Evolutionary conservation across 1,140 invertebrate species (phyloP).

Genomic region (Thaumatotibia leucotreta): DNA sequence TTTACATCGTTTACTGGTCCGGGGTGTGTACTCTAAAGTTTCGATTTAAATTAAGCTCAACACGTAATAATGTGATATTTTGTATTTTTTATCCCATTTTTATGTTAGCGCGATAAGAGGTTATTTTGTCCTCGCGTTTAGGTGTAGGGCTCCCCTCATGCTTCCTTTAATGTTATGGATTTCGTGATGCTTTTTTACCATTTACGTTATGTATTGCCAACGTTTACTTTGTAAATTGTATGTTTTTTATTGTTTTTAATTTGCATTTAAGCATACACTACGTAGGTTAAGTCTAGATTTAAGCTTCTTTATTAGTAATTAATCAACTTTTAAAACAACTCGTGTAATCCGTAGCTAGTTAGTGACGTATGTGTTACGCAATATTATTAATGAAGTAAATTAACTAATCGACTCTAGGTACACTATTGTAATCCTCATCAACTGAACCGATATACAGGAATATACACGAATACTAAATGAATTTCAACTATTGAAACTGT

Average conservation of each 20-base stretch:
- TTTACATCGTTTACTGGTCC: conserved; percentile 30
- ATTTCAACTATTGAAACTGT: conserved; percentile 16
- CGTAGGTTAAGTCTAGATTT: conserved; percentile 54
- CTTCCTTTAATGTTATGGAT: conserved; percentile 69
- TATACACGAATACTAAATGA: conserved; percentile 29
- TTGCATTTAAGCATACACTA: conserved; percentile 61
- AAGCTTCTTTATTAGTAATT: conserved; percentile 62
- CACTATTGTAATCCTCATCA: conserved; percentile 14
- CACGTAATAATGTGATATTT: conserved; percentile 77
- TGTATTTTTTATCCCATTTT: conserved; percentile 66
- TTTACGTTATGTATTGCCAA: conserved; percentile 55
- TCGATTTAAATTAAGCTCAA: conserved; percentile 75
- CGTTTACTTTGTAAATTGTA: conserved; percentile 38
- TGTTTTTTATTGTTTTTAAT: conserved; percentile 51
- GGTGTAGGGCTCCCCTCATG: conserved; percentile 39
- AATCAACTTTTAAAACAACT: conserved; percentile 61
- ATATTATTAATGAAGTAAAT: conserved; percentile 33
- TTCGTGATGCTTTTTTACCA: conserved; percentile 61
- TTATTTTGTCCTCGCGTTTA: conserved; percentile 41
- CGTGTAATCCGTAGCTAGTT: conserved; percentile 67
- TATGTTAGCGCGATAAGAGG: conserved; percentile 50
- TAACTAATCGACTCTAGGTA: conserved; percentile 32
- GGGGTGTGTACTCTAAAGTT: conserved; percentile 34
- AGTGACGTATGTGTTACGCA: conserved; percentile 48
- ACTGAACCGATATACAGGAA: conserved; percentile 21